phyloP scores from a whole-genome alignment of 2,113 vertebrate genomes.

The Odontophorus gujanensis region DNA sequence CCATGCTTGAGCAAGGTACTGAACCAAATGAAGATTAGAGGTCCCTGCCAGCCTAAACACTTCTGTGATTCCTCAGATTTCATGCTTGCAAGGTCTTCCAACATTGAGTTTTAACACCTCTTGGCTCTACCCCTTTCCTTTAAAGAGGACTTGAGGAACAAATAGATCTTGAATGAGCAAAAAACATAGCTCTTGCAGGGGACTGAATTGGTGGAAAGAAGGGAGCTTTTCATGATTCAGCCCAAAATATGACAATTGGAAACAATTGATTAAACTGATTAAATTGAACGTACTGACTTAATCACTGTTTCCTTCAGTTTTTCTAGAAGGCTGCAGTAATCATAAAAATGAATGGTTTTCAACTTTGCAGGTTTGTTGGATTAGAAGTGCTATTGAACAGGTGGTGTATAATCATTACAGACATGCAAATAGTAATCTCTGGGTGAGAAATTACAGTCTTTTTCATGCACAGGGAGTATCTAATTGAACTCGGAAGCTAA shows the following conservation, averaged over 20 bases:
- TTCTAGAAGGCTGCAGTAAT: background rate
- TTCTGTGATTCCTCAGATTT: background rate
- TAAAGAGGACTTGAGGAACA: background rate
- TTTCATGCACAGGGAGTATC: background rate
- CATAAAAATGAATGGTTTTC: background rate
- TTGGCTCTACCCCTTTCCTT: background rate
- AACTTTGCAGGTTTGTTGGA: background rate
- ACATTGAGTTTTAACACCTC: background rate
- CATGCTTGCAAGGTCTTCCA: background rate
- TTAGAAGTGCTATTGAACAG: background rate
- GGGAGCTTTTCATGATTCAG: too few relatives aligned
- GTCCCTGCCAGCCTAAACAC: background rate
- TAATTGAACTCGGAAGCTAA: background rate
- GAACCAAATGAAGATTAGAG: background rate
- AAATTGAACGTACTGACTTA: background rate
- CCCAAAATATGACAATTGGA: background rate
- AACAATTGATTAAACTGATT: background rate
- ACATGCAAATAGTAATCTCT: background rate
- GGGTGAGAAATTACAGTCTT: background rate
- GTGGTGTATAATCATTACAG: constrained; percentile 33
- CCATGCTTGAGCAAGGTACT: background rate
- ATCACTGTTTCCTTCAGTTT: background rate
- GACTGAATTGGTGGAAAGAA: background rate
- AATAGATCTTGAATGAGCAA: background rate
- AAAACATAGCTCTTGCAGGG: background rate